phyloP scores from a whole-genome alignment of 2,888 invertebrate species.

The Andrena flavipes region DNA sequence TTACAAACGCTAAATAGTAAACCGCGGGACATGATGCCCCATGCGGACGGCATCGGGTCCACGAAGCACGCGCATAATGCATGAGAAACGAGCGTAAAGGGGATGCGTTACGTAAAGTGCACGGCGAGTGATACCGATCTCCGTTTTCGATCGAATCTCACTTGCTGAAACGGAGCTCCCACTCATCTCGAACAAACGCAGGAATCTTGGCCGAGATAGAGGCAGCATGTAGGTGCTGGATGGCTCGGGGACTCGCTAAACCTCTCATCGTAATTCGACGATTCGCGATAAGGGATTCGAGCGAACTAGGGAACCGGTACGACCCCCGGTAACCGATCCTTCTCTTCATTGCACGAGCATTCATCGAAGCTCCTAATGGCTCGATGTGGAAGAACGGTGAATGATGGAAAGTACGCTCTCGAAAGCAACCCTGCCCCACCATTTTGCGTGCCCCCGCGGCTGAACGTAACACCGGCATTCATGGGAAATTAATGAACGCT shows the following conservation, averaged over 20 bases:
- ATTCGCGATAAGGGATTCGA: constrained; percentile 66
- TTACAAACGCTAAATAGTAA: constrained; percentile 70
- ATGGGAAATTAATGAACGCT: constrained; percentile 58
- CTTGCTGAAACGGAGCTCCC: constrained; percentile 55
- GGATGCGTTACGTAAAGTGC: constrained; percentile 76
- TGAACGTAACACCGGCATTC: constrained; percentile 42
- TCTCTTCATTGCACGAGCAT: constrained; percentile 6
- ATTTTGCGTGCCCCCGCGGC: constrained; percentile 12
- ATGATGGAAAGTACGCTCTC: constrained; percentile 36
- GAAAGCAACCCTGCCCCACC: constrained; percentile 49
- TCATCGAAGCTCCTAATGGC: constrained; percentile 25
- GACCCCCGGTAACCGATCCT: constrained; percentile 24
- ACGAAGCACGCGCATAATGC: constrained; percentile 51
- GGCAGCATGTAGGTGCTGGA: constrained; percentile 33
- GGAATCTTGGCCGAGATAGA: constrained; percentile 36
- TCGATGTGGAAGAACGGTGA: not conserved
- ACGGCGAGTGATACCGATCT: constrained; percentile 76
- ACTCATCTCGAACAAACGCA: constrained; percentile 43
- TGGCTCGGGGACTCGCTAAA: constrained; percentile 60
- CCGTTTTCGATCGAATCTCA: constrained; percentile 66
- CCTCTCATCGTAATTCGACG: constrained; percentile 69
- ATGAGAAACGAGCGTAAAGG: constrained; percentile 59
- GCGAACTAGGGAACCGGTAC: constrained; percentile 12
- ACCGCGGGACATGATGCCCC: constrained; percentile 71
- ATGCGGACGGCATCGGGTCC: constrained; percentile 25